Conservation (phyloP, 64 coral and sea anemone genomes). For the Acropora yongei region DNA sequence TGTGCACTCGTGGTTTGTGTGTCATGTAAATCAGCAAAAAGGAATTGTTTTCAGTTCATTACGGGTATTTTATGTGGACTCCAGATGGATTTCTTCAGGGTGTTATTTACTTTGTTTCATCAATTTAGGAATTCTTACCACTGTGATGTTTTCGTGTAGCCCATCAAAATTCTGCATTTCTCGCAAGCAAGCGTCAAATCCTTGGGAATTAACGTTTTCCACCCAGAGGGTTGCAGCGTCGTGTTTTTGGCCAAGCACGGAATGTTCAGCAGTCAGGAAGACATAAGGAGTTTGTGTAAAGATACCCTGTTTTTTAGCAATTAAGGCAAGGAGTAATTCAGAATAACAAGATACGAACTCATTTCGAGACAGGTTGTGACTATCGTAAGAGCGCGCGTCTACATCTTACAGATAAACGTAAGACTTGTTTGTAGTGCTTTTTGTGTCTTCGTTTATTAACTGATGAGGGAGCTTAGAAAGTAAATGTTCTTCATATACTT, state of each 20-base stretch:
- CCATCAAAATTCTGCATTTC: slow-evolving; percentile 47
- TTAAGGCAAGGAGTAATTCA: no score
- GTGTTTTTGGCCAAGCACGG: slow-evolving; percentile 2
- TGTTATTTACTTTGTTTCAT: no score
- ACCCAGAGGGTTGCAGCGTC: slow-evolving; percentile 23
- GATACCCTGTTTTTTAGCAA: neutral
- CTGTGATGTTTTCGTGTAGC: slow-evolving; percentile 19
- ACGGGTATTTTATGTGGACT: neutral
- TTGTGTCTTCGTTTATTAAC: no score
- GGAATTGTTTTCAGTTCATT: neutral
- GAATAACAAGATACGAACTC: no score
- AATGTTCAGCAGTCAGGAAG: slow-evolving; percentile 12
- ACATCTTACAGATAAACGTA: no score
- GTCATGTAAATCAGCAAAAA: neutral
- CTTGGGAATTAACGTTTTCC: neutral
- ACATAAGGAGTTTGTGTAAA: neutral
- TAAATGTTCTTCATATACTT: no score
- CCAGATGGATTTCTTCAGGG: no score
- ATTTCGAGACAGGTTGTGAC: no score
- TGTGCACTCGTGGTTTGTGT: no score
- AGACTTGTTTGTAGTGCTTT: no score
- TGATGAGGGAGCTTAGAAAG: no score
- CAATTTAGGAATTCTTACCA: neutral
- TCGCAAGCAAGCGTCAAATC: slow-evolving; percentile 14
- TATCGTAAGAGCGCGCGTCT: no score